Percentiles rank a stretch among this genome's conserved stretches.
phyloP scores from a whole-genome alignment of 2,888 invertebrate genomes.

The Anaspis maculata region DNA sequence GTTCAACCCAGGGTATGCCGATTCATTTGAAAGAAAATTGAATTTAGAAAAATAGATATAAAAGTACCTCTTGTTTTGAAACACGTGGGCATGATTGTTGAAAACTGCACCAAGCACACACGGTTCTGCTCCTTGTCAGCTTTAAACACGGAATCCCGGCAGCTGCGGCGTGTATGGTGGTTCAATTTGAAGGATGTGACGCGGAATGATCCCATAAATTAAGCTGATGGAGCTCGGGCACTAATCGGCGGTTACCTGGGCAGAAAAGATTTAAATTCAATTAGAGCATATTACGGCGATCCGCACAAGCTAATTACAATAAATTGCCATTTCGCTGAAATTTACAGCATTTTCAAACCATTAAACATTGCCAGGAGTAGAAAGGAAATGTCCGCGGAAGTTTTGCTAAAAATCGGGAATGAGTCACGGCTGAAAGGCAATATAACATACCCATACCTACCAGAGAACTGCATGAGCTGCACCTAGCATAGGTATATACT shows the following conservation, averaged over 20 bases:
- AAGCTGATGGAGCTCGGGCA: conserved; percentile 6
- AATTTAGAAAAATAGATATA: too few species aligned
- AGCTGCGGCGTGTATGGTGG: too few species aligned
- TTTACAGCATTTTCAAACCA: conserved; percentile 17
- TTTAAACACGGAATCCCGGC: too few species aligned
- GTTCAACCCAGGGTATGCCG: too few species aligned
- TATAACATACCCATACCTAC: too few species aligned
- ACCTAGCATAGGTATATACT: conserved; percentile 14
- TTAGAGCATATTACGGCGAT: conserved; percentile 16
- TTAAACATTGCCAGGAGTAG: conserved; percentile 18
- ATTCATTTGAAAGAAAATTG: too few species aligned
- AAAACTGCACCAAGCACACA: too few species aligned
- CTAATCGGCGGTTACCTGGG: conserved; percentile 4
- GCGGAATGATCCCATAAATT: conserved; percentile 4
- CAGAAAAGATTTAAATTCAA: conserved; percentile 16
- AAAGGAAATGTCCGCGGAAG: conserved; percentile 17
- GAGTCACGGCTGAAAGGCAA: conserved; percentile 21
- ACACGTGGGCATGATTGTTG: too few species aligned
- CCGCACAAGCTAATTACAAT: conserved; percentile 16
- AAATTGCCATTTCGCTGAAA: conserved; percentile 16
- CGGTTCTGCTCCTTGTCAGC: too few species aligned
- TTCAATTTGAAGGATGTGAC: too few species aligned
- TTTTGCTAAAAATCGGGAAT: conserved; percentile 16
- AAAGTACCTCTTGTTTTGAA: too few species aligned
- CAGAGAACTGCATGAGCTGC: conserved; percentile 19